Evolutionary conservation across 2,888 invertebrate species (phyloP), one percentile per base, ranked within the genome.

Genomic region (Apocheima hispidaria): DNA sequence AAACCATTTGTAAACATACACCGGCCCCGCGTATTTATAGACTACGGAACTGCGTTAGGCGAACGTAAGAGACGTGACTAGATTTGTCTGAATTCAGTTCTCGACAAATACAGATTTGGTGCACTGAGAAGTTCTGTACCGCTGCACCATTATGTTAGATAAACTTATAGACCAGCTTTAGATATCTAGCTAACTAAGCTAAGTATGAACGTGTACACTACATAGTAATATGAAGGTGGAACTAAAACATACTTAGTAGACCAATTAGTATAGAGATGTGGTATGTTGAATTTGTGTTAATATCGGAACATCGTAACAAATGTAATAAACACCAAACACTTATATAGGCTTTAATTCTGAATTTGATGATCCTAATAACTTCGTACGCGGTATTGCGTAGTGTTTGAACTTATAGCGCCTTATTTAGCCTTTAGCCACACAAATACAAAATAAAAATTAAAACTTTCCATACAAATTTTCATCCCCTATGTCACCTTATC

Each of bases 1-100:
- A 63, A 66, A 60, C 66, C 66, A 65, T 70, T 70, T 68, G 69
- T 70, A 63, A 59, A 63, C 68, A 64, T 56, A 62, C 60, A 69
- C 63, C 58, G 57, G 60, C 54, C 50, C 53, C 16, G 44, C 54
- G 21, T 65, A 68, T 66, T 63, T 66, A 60, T 67, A 63, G 65
- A 66, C 49, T 56, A 43, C 54, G 60, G 60, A 50, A 60, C 52
- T 33, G 46, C 28, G 36, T 50, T 44, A 51, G 48, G 52, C n/a
- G 52, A 26, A 44, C 9, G 23, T 1, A 28, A 26, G 36, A n/a
- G 35, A 43, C 60, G 53, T 49, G 60, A 60, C 49, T 43, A 49
- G 49, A 35, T 54, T 60, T 53, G 40, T 54, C 35, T 38, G 49
- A 40, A 43, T 30, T 48, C 20, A 38, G 51, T 16, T 33, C 44